These are phyloP conservation scores for Sphenodon punctatus DNA, from an alignment of 2,797 vertebrate genomes.

Conservation along the genomic window DNA sequence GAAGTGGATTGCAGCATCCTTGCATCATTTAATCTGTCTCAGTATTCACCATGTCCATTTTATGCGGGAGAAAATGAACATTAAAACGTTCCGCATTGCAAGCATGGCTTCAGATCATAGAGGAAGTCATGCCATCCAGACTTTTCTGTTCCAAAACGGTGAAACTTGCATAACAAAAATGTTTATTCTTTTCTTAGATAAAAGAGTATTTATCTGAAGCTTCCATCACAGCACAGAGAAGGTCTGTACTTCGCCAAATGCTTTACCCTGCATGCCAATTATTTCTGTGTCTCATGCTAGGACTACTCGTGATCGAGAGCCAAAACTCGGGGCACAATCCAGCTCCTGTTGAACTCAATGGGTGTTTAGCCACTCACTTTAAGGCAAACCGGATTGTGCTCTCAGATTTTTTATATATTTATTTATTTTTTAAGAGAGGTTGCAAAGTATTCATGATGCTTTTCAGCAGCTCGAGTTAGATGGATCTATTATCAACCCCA, in stretches of 20 bases:
- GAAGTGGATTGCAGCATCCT: neutral
- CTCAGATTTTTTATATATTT: too few species aligned
- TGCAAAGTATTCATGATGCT: too few species aligned
- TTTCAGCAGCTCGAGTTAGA: too few species aligned
- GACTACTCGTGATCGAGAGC: neutral
- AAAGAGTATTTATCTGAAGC: conserved; percentile 46
- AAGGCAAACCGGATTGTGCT: too few species aligned
- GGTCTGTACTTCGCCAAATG: conserved; percentile 28
- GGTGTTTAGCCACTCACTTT: too few species aligned
- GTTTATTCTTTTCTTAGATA: conserved; percentile 46
- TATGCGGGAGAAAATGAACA: neutral
- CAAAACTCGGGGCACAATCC: too few species aligned
- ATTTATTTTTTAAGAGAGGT: too few species aligned
- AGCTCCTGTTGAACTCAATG: too few species aligned
- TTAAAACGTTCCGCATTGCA: neutral
- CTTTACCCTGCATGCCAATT: conserved; percentile 41
- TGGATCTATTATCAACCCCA: too few species aligned
- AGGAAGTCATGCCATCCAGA: conserved; percentile 30
- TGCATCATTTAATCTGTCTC: conserved; percentile 6
- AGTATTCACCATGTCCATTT: neutral
- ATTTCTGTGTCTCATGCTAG: neutral
- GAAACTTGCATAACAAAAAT: conserved; percentile 54
- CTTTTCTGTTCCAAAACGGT: conserved; percentile 50
- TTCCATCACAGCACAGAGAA: conserved; percentile 35
- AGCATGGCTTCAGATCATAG: conserved; percentile 44